Conservation (phyloP, 35 echinoderm and acorn worm species). For the Anneissia japonica region DNA sequence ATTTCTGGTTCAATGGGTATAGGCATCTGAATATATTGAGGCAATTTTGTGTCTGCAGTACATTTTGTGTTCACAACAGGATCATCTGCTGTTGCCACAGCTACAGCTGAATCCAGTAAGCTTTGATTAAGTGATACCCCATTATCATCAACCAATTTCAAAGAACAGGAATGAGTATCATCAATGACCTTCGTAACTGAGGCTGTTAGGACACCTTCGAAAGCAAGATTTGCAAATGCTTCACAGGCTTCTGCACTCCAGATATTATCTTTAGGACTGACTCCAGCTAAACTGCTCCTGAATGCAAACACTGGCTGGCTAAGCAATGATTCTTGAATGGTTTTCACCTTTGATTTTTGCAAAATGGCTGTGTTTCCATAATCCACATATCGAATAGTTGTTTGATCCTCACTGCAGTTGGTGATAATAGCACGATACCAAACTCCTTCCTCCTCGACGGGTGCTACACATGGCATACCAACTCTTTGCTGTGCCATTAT, state of each 20-base stretch:
- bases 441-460: conserved; percentile 26
- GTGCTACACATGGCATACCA: conserved; percentile 35
- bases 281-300: conserved; percentile 15
- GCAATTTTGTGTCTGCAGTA: too few relatives aligned
- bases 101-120: not conserved
- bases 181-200: not conserved
- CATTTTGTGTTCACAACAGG: too few relatives aligned
- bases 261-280: not conserved
- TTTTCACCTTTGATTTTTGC: conserved; percentile 14
- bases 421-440: conserved; percentile 43
- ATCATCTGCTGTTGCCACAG: not conserved
- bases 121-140: not conserved
- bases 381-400: conserved; percentile 48
- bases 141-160: not conserved
- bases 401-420: not conserved
- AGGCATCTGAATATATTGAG: too few relatives aligned
- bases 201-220: not conserved
- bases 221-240: conserved; percentile 27
- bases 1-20: too few relatives aligned
- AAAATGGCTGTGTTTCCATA: conserved; percentile 51
- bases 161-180: not conserved
- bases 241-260: conserved; percentile 31
- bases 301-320: conserved; percentile 29
- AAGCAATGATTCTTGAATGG: conserved; percentile 8
- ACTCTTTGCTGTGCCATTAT: not conserved